phyloP scores from a whole-genome alignment of 2,888 invertebrate genomes.

The Phytoseiulus persimilis region DNA sequence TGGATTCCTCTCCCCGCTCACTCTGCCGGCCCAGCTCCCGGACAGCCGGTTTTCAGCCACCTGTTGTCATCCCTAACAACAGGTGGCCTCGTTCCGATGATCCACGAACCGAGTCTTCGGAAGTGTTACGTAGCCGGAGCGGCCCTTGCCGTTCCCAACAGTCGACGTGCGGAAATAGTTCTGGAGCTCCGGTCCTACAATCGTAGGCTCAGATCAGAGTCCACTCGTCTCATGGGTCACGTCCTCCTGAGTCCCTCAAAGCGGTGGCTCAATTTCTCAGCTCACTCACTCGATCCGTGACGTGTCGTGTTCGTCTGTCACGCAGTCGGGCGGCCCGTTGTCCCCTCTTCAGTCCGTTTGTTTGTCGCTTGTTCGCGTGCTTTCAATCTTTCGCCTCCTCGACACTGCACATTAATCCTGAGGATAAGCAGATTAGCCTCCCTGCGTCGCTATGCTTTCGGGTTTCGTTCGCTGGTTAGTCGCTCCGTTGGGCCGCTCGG shows the following conservation, averaged over 20 bases:
- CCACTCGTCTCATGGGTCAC: no score
- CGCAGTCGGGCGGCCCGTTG: no score
- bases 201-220: no score
- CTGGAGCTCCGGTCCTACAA: no score
- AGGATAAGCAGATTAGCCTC: neutral
- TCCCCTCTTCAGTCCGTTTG: neutral
- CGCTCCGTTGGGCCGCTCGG: neutral
- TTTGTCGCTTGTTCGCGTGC: neutral
- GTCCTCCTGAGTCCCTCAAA: no score
- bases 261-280: no score
- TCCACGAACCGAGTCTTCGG: neutral
- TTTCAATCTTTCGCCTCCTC: neutral
- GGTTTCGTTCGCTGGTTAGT: neutral
- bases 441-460: neutral
- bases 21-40: neutral
- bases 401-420: neutral
- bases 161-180: no score
- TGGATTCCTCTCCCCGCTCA: neutral
- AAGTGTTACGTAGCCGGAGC: no score
- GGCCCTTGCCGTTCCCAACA: no score
- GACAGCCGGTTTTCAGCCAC: neutral
- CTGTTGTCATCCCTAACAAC: neutral
- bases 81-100: neutral
- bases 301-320: no score
- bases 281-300: no score